Evolutionary conservation across 2,888 invertebrate species (phyloP), one percentile per base, ranked within the genome.

Genomic region (Mythimna impura): DNA sequence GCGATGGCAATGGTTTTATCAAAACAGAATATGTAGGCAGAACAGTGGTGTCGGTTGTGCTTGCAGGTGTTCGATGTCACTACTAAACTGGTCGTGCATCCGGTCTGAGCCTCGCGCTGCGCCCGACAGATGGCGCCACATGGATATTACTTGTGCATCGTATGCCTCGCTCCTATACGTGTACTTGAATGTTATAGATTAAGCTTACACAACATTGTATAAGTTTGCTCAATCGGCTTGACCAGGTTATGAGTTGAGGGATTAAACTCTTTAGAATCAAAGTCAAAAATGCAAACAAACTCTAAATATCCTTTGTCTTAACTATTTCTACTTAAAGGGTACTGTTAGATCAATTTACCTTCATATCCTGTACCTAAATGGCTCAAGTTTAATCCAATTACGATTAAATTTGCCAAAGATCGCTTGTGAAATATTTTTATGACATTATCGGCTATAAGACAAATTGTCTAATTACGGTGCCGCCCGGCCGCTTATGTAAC

Each of bases 51-150:
- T 87, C 88, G 82, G 83, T 87, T 88, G 84, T 82, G 86, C 88
- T 89, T 91, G 96, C 95, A 95, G 95, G 95, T 95, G 95, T 93
- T 92, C 92, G 90, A 90, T 93, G 93, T 94, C 93, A 90, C 91
- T 90, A 91, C 89, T 90, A 93, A 95, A 96, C 96, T 95, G 96
- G 96, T 96, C 92, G 91, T 90, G 95, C 89, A 96, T 96, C 96
- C 96, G 95, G 96, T 92, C 91, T 82, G 84, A 82, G 89, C 85
- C 84, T 88, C 87, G 86, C 87, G 82, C 83, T 76, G 83, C 89
- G 89, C 77, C 86, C 90, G 89, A 92, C 95, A 96, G 96, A 96
- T 96, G 95, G 95, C 95, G 93, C 87, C 89, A 90, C 89, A 79
- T 80, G 89, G 87, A 87, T 86, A 88, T 76, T 83, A 74, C 78